Percentiles rank a stretch among this genome's conserved stretches.
These are phyloP conservation scores for Drosophila funebris DNA, from an alignment of 1,140 invertebrate species.

Conservation along the genomic window DNA sequence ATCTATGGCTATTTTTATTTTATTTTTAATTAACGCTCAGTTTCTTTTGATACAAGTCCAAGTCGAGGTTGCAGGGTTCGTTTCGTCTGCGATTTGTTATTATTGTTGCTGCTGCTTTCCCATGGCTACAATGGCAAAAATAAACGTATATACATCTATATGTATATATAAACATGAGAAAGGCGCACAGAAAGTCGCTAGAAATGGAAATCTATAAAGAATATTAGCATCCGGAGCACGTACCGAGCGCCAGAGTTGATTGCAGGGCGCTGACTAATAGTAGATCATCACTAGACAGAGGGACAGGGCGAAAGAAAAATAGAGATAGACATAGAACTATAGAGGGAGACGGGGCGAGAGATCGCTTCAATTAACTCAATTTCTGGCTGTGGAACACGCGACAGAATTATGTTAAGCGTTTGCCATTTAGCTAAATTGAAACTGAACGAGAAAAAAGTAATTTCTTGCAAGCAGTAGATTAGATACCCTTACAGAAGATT, in stretches of 20 bases:
- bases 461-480: neutral
- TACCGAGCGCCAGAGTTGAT: constrained; percentile 17
- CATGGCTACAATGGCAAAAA: constrained; percentile 30
- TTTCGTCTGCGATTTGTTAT: neutral
- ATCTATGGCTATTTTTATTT: constrained; percentile 75
- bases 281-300: constrained; percentile 6
- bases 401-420: constrained; percentile 48
- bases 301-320: neutral
- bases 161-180: constrained; percentile 10
- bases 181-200: constrained; percentile 11
- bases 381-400: constrained; percentile 32
- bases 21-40: constrained; percentile 77
- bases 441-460: neutral
- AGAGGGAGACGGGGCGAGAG: neutral
- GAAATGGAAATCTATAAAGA: constrained; percentile 54
- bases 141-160: neutral
- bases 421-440: constrained; percentile 47
- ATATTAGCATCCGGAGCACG: constrained; percentile 63
- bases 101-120: constrained; percentile 32
- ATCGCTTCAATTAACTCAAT: constrained; percentile 25
- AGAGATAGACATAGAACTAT: neutral
- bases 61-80: neutral
- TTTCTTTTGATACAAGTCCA: constrained; percentile 72
- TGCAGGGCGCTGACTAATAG: constrained; percentile 11
- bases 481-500: neutral